phyloP scores from a whole-genome alignment of 2,888 invertebrate genomes.

The Gymnocheta viridis region DNA sequence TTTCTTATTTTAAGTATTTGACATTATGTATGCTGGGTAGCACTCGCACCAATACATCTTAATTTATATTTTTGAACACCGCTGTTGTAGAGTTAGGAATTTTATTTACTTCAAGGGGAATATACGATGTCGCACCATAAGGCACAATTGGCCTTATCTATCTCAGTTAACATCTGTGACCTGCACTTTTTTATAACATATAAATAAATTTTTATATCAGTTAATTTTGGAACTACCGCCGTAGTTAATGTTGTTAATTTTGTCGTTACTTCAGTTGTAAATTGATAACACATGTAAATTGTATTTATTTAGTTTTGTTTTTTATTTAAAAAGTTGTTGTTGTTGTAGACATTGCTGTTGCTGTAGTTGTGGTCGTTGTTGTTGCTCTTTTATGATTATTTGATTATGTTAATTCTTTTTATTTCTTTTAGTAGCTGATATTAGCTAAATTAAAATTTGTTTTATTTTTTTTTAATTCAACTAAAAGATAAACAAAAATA shows the following conservation, averaged over 20 bases:
- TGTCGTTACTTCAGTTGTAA: slow-evolving; percentile 24
- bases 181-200: no score
- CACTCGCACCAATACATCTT: no score
- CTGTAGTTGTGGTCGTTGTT: slow-evolving; percentile 12
- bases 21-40: no score
- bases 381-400: slow-evolving; percentile 32
- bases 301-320: slow-evolving; percentile 15
- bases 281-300: slow-evolving; percentile 56
- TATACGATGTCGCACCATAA: no score
- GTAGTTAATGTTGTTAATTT: slow-evolving; percentile 11
- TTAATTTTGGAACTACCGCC: not conserved
- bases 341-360: not conserved
- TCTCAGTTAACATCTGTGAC: no score
- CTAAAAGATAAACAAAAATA: not conserved
- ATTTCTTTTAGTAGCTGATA: not conserved
- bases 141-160: no score
- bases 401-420: slow-evolving; percentile 48
- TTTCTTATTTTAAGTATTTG: no score
- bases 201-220: no score
- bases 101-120: no score
- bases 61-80: no score
- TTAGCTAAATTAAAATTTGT: not conserved
- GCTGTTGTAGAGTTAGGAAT: no score
- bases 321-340: slow-evolving; percentile 5
- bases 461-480: not conserved